Base-by-base conservation (phyloP, 2,113 vertebrate genomes). In the Pelodiscus sinensis region DNA sequence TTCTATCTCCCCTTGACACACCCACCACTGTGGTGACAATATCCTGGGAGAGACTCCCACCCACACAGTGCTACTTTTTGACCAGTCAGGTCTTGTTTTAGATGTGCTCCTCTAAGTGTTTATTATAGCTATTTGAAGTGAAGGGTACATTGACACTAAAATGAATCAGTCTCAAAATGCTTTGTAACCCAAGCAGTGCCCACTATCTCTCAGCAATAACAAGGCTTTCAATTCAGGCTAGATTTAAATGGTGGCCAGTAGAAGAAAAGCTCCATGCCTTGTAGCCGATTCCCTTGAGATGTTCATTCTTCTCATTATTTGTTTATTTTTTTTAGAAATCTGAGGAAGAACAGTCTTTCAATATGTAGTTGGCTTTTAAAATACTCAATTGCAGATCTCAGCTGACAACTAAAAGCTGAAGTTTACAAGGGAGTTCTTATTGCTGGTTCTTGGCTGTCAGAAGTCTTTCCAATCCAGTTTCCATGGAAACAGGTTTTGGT, bases 401-500 rank as follows among this genome's bases (percentile, higher is more conserved):
- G 58, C 60, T 92, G 84, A 91, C 62, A 86, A 44, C 81, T 89
- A 57, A 24, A 87, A 95, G 75, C 85, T 79, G 81, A 93, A 95
- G 84, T 97, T 90, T 89, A 56, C 51, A 80, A 93, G 44, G 60
- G 87, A 79, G 60, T 75, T 92, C 93, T 92, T 86, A 19, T 81
- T 87, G 62, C 87, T 94, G 91, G 31, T 80, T 96, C 86, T 89
- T 93, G 93, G 52, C 94, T 92, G 50, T 44, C 85, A 88, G 79
- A 94, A 90, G 93, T 94, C 90, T 96, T 96, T 92, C 52, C 84
- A 88, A 27, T 81, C 35, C 58, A 24, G 95, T 98, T 97, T 94
- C 97, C 94, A 97, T 97, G 95, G 97, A 96, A 96, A 97, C 92
- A 90, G 84, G 84, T 90, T 83, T 85, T 91, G 86, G 58, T 91